A percentile compares a stretch with the other conserved stretches of the same genome.
Conservation (phyloP, 2,888 invertebrate genomes). For the Rhagonycha fulva region DNA sequence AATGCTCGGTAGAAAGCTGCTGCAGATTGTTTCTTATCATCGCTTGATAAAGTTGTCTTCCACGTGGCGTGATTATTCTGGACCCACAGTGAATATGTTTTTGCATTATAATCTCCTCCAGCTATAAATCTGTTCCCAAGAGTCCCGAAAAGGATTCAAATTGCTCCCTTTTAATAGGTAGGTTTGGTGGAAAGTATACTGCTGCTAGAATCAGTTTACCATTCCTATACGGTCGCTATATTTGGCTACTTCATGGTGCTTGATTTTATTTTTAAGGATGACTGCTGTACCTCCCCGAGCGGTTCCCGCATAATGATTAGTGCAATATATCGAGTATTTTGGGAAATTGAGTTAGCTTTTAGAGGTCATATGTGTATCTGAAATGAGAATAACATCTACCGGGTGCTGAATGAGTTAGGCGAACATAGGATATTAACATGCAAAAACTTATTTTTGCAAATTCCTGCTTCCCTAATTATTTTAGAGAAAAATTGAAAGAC, state of each 20-base stretch:
- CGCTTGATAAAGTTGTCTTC: conserved; percentile 4
- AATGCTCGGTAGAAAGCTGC: conserved; percentile 4
- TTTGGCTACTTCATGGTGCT: conserved; percentile 25
- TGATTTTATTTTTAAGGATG: conserved; percentile 28
- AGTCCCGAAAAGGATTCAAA: conserved; percentile 10
- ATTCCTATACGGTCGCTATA: conserved; percentile 8
- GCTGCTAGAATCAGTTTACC: conserved; percentile 22
- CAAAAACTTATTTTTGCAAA: no score
- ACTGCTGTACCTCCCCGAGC: conserved; percentile 24
- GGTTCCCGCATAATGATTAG: conserved; percentile 16
- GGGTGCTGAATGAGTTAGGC: no score
- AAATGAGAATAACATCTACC: no score
- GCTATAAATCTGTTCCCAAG: conserved; percentile 28
- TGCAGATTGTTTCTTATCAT: conserved; percentile 5
- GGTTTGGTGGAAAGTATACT: conserved; percentile 27
- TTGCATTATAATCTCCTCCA: conserved; percentile 15
- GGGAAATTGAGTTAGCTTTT: conserved; percentile 25
- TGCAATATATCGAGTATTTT: conserved; percentile 20
- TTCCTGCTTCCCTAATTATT: no score
- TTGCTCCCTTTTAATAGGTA: conserved; percentile 21
- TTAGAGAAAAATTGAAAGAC: no score
- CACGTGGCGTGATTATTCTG: conserved; percentile 7
- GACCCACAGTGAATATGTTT: conserved; percentile 27
- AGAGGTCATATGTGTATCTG: no score
- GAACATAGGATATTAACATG: no score